These are phyloP conservation scores for Exaiptasia diaphana DNA, from an alignment of 64 coral and sea anemone species.

Conservation along the genomic window DNA sequence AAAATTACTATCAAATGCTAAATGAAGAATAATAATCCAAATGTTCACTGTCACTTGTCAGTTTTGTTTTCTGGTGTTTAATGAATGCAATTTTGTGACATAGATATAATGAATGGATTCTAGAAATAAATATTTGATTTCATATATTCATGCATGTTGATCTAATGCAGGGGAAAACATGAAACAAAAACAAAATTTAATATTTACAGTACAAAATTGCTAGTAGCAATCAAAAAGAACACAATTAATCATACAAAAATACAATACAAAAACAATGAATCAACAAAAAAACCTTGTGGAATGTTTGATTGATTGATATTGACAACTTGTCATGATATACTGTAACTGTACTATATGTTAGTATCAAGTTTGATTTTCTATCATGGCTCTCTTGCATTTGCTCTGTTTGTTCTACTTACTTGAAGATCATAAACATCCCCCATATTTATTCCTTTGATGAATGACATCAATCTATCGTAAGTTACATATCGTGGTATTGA, in stretches of 20 bases:
- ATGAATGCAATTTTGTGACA: neutral
- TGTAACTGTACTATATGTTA: neutral
- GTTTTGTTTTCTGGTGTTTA: too few species aligned
- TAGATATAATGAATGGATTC: neutral
- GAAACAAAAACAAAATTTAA: neutral
- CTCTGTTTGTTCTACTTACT: constrained; percentile 2
- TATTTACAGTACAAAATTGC: neutral
- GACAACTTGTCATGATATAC: neutral
- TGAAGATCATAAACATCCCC: constrained; percentile 44
- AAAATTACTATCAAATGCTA: neutral
- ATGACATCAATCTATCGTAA: constrained; percentile 25
- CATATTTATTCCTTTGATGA: constrained; percentile 50
- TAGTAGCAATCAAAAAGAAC: neutral
- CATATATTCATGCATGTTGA: neutral
- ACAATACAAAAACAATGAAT: neutral
- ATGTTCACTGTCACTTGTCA: neutral
- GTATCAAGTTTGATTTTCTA: neutral
- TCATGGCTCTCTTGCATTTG: neutral
- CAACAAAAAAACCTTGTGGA: neutral
- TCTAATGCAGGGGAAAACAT: neutral
- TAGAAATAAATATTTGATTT: neutral
- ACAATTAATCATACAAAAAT: neutral
- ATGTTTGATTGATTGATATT: neutral
- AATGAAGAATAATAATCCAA: neutral
- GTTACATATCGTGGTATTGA: constrained; percentile 8